Evolutionary conservation across 2,797 vertebrate genomes (phyloP).

Genomic region (Smutsia temminckii): DNA sequence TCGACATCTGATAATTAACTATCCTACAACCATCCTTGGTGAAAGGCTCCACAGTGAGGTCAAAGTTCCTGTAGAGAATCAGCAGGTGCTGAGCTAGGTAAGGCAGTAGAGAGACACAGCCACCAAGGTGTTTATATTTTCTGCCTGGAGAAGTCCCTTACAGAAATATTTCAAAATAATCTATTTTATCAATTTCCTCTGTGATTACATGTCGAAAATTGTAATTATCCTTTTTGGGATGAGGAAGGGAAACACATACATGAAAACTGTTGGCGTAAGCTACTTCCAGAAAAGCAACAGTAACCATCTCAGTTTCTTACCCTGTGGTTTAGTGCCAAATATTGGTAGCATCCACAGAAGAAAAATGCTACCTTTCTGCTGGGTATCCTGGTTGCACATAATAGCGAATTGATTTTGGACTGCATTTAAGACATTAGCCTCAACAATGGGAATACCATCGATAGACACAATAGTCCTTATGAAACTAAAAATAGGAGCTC

Average conservation of each 20-base stretch:
- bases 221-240: background rate
- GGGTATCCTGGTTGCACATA: slow-evolving; percentile 6
- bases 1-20: slow-evolving; percentile 57
- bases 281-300: slow-evolving; percentile 13
- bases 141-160: background rate
- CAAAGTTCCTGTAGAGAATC: background rate
- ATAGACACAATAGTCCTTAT: slow-evolving; percentile 51
- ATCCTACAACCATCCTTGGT: background rate
- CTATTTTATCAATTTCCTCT: background rate
- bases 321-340: background rate
- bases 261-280: background rate
- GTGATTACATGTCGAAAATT: background rate
- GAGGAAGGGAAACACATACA: background rate
- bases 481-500: slow-evolving; percentile 57
- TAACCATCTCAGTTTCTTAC: background rate
- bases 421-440: slow-evolving; percentile 64
- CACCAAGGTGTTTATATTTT: background rate
- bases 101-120: background rate
- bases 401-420: slow-evolving; percentile 61
- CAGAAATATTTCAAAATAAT: background rate
- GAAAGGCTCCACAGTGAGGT: background rate
- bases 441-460: slow-evolving; percentile 61
- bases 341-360: background rate
- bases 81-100: background rate
- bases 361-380: slow-evolving; percentile 44